Base-by-base conservation (phyloP, 2,113 vertebrate genomes). In the Solea solea region DNA sequence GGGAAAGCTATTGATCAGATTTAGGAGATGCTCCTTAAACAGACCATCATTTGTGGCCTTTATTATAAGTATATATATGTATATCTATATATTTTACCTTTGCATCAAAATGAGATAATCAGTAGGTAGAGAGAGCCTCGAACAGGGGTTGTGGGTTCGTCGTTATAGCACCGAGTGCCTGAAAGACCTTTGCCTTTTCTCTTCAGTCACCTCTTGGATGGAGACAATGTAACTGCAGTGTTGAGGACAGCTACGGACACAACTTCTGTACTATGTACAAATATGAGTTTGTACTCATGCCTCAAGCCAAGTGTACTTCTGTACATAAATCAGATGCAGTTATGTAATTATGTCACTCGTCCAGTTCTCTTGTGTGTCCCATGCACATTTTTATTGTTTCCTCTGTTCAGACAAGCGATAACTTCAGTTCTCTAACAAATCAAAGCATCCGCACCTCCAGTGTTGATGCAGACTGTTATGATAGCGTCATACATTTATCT, bases 101-200 rank as follows among this genome's bases (percentile, higher is more conserved):
- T 70, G 52, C 88, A 83, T 90, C 74, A 78, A 85, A 88, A 81
- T 84, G 65, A 88, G 88, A 92, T 90, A 90, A 93, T 91, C 87
- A 77, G 69, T 85, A 78, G 78, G 52, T 84, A 76, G 76, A 41
- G 62, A 16, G 53, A 66, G 34, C 74, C 76, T 74, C 64, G 5
- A 28, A 4, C n/a, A 9, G 44, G 64, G 62, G 46, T 67, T 54
- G 63, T 73, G 78, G 67, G 69, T 70, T 83, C 53, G 76, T 71
- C 54, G 68, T 57, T 86, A 68, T 70, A 79, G 80, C 70, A 82
- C 83, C 57, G 55, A 70, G 89, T 92, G 89, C 90, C 92, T 91
- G 81, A 80, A 65, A 81, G 78, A 81, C 68, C 56, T 72, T 85
- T 81, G 89, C 83, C 83, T 89, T 88, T 81, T 76, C 70, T 80